Evolutionary conservation across 1,140 invertebrate species (phyloP), one percentile per base, ranked within the genome.

Genomic region (Phenacoccus solenopsis): DNA sequence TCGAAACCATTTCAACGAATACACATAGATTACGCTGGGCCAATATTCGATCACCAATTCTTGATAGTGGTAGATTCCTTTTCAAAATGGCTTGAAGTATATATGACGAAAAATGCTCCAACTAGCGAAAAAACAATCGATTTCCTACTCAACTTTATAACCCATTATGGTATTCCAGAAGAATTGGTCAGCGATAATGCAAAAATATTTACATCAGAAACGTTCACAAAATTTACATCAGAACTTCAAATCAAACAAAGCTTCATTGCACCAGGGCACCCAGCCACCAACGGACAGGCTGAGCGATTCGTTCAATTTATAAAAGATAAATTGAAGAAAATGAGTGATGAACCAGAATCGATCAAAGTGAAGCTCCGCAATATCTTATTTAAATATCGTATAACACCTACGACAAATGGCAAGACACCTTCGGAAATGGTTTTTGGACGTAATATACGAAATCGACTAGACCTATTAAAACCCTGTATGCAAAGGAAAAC

Each of bases 21-120:
- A 16, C 38, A 49, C 20, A 16, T 49, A 3, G 38, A 49, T n/a
- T 49, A n/a, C 16, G 38, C 38, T 49, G n/a, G n/a, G n/a, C 38
- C 13, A 49, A 2, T 49, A 2, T 10, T 16, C 3, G 16, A n/a
- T 16, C 13, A 49, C 3, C 38, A 49, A n/a, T 9, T 49, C 3
- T 16, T 49, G 12, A 49, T 49, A 3, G 20, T 49, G 3, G 38
- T 49, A 2, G 38, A 49, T 49, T 74, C 78, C 1, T 74, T 74
- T 73, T 76, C 77, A 0, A 81, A 80, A 69, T 81, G 78, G 78
- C 73, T 74, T 7, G 77, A 80, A 70, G 74, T 79, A 13, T 24
- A 67, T 12, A 22, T 72, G 28, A 61, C 74, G 25, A n/a, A n/a
- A n/a, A 69, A 49, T 22, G 70, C 68, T 67, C 72, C 72, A 9